Conservation (phyloP, 2,888 invertebrate species). For the Lordiphosa andalusiaca region DNA sequence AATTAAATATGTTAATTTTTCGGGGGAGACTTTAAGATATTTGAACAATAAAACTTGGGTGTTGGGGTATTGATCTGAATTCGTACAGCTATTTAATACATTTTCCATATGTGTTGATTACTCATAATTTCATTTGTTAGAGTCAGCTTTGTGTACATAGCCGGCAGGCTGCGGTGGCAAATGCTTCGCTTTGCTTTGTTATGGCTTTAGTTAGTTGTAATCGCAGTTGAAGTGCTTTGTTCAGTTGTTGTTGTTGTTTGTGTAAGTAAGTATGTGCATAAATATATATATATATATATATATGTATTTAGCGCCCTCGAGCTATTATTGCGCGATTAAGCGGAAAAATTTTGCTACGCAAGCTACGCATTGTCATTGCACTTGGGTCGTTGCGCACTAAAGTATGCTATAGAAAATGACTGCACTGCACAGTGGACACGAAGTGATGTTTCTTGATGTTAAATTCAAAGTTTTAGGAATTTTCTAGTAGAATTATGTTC, state of each 20-base stretch:
- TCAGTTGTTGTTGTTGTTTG: conserved; percentile 18
- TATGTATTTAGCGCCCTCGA: conserved; percentile 49
- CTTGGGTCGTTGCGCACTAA: conserved; percentile 34
- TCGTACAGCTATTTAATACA: too few species aligned
- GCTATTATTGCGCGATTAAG: conserved; percentile 64
- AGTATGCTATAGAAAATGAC: conserved; percentile 36
- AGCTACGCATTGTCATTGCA: conserved; percentile 37
- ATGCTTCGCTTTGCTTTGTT: conserved; percentile 4
- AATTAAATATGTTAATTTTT: too few species aligned
- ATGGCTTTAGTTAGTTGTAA: conserved; percentile 31
- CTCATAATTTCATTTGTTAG: too few species aligned
- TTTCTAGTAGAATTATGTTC: too few species aligned
- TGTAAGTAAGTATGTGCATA: conserved; percentile 6
- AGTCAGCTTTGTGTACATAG: too few species aligned
- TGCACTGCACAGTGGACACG: conserved; percentile 8
- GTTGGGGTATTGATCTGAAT: too few species aligned
- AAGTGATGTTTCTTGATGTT: background rate
- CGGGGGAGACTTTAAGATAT: too few species aligned
- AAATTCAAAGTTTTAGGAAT: background rate
- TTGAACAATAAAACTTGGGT: too few species aligned
- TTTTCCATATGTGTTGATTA: too few species aligned
- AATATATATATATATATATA: conserved; percentile 29
- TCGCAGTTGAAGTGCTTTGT: conserved; percentile 29
- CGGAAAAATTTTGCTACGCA: conserved; percentile 42
- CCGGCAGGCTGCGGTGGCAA: too few species aligned